Evolutionary conservation across 2,113 vertebrate genomes (phyloP), one percentile per base, ranked within the genome.

Genomic region (Tor tambroides): DNA sequence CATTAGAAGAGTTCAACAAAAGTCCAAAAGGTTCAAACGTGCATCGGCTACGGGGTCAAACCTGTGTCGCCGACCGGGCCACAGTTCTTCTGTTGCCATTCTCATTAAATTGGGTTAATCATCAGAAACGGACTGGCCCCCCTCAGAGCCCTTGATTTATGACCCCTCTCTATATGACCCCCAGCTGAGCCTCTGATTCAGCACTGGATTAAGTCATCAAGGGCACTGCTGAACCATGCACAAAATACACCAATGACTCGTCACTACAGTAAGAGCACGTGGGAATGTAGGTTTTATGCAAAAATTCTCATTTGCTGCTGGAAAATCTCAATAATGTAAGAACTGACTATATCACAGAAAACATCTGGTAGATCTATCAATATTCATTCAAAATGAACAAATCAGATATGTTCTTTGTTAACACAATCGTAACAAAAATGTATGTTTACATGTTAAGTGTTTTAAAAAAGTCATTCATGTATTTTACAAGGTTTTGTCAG

Each of bases 61-160:
- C 75, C 49, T 65, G 81, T 83, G 85, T 83, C 80, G 46, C 35
- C 69, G 82, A 84, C 38, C 54, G 17, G 78, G 78, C 72, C 80
- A 80, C 63, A 38, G 67, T 56, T 80, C 56, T 46, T 80, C 49
- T 82, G 28, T 85, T 87, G 83, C 74, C 80, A 79, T 88, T 89
- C 78, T 77, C 83, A 87, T 91, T 88, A 86, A 88, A 90, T 87
- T 85, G 84, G 79, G 94, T 95, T 94, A 95, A 95, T 94, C 90
- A 95, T 95, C 94, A 91, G 90, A 92, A 87, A 89, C 72, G 7
- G 35, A 80, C 63, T 72, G 78, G 67, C 80, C 82, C 88, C 86
- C 87, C 86, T 63, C 51, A 49, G 41, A 71, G 80, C 46, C 51
- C 90, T 91, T 94, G 94, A 95, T 95, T 95, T 96, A 95, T 92